phyloP scores from a whole-genome alignment of 2,797 vertebrate species.

The Zonotrichia albicollis region DNA sequence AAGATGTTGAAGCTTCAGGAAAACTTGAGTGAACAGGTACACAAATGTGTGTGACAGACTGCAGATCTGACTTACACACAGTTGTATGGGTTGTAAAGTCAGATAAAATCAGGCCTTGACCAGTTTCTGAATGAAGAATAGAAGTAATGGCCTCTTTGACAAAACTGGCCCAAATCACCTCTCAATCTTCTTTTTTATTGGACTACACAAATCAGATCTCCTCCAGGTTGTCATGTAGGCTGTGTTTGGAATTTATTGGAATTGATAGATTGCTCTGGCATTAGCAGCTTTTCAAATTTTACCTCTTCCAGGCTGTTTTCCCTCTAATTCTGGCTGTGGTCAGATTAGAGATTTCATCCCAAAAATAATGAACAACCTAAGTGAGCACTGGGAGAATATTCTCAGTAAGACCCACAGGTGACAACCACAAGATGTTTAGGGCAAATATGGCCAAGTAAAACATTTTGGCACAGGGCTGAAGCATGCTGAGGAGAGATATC shows the following conservation, averaged over 20 bases:
- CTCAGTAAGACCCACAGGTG: not conserved
- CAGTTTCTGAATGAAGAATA: not conserved
- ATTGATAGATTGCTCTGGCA: not conserved
- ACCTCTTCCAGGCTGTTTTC: not conserved
- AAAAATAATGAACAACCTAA: not conserved
- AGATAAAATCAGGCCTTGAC: not conserved
- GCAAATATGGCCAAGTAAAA: not conserved
- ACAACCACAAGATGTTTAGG: not conserved
- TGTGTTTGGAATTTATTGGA: not conserved
- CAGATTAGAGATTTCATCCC: not conserved
- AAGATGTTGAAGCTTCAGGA: not conserved
- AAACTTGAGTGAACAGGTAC: not conserved
- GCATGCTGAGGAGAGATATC: not conserved
- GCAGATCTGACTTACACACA: not conserved
- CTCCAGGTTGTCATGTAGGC: not conserved
- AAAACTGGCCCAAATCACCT: not conserved
- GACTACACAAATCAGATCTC: rapidly evolving
- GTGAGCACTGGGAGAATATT: not conserved
- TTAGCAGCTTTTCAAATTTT: not conserved
- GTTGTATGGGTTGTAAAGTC: not conserved
- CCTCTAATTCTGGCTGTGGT: not conserved
- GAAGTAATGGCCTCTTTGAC: not conserved
- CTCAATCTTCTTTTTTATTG: not conserved
- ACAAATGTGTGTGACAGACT: not conserved
- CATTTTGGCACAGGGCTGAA: not conserved